A percentile compares a stretch with the other conserved stretches of the same genome.
Evolutionary conservation across 2,888 invertebrate genomes (phyloP).

Genomic region (Deroplatys truncata): DNA sequence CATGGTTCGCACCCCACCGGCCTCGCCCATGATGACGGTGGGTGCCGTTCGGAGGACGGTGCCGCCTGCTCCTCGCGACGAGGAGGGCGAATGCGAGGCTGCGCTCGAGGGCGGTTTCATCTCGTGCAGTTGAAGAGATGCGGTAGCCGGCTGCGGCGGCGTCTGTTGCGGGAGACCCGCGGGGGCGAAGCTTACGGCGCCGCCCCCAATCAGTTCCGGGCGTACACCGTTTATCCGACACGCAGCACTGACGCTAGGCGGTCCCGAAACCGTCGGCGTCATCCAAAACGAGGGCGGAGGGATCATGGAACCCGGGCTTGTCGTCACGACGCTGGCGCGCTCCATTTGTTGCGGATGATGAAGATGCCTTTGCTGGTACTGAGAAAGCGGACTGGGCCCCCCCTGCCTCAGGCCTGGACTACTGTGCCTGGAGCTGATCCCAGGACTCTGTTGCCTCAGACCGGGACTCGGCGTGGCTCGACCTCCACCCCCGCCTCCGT

Average conservation of each 20-base stretch:
- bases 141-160: slow-evolving; percentile 16
- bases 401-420: slow-evolving; percentile 10
- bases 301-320: slow-evolving; percentile 17
- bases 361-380: slow-evolving; percentile 32
- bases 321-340: slow-evolving; percentile 21
- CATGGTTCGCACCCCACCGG: slow-evolving; percentile 77
- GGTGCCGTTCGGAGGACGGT: slow-evolving; percentile 61
- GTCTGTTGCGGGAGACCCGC: slow-evolving; percentile 29
- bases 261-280: slow-evolving; percentile 12
- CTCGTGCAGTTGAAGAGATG: slow-evolving; percentile 25
- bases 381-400: slow-evolving; percentile 31
- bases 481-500: slow-evolving; percentile 38
- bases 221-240: slow-evolving; percentile 71
- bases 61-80: slow-evolving; percentile 34
- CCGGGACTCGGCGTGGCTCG: neutral
- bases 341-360: slow-evolving; percentile 35
- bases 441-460: slow-evolving; percentile 15
- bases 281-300: slow-evolving; percentile 32
- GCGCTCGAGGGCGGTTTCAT: slow-evolving; percentile 39
- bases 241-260: slow-evolving; percentile 26
- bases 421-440: slow-evolving; percentile 24
- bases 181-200: slow-evolving; percentile 41
- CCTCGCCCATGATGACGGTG: slow-evolving; percentile 90
- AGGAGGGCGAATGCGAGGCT: slow-evolving; percentile 15
- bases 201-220: slow-evolving; percentile 73